Evolutionary conservation across 1,140 invertebrate species (phyloP), one percentile per base, ranked within the genome.

Genomic region (Aphidius ervi): DNA sequence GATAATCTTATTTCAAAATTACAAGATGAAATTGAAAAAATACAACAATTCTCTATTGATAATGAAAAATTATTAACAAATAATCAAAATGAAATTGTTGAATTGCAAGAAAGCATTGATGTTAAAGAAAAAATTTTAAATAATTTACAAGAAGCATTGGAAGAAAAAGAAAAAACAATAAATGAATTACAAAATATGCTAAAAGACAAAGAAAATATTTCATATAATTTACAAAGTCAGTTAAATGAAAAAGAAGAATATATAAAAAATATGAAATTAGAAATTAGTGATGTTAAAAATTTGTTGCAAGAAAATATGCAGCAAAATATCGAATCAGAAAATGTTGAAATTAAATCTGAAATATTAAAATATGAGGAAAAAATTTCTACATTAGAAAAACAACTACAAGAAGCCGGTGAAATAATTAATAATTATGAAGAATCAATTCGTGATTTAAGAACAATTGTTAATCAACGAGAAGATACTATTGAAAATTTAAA

Each of bases 11-110:
- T 67, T 56, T 61, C 70, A 57, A 23, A 68, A 68, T 55, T 69
- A 70, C 49, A 64, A 68, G 41, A 57, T 63, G 20, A 68, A 69
- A 63, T 70, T 75, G 58, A 42, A 63, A 42, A 77, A 78, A 57
- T 76, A 80, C 65, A 75, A 82, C 56, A 65, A 70, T 9, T 46
- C 0, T 1, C 16, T 9, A 9, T 40, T 9, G 56, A 37, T 23
- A 56, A 48, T 9, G 43, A 56, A 66, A 72, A 63, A n/a, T 9
- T 40, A n/a, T n/a, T 54, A 9, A 9, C 2, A 16, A 39, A 8
- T 7, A 43, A 43, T 43, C 42, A 42, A 10, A 43, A 10, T 7
- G 61, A 69, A 16, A 41, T 58, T 8, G 7, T 37, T 43, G 43
- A 48, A 37, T 42, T 58, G 6, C 23, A 58, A 39, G 45, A 49